Base-by-base conservation (phyloP, 2,113 vertebrate genomes). In the Colaptes auratus region DNA sequence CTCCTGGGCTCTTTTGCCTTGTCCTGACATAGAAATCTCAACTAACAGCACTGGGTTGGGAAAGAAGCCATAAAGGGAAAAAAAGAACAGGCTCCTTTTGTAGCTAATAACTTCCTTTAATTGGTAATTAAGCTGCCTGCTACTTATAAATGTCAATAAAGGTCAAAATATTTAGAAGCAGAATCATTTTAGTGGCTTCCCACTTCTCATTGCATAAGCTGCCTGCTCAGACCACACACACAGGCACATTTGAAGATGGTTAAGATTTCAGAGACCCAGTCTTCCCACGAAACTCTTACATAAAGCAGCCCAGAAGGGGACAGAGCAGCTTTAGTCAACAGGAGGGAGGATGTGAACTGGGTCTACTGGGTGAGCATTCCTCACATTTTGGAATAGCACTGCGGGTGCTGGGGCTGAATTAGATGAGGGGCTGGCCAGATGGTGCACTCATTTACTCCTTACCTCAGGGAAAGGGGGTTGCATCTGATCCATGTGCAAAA, bases 81-180 rank as follows among this genome's bases (percentile, higher is more conserved):
- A 91, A 67, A 78, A 82, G 90, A 96, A 96, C 96, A 96, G 90
- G 73, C 94, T 97, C 73, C 92, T 93, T 97, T 95, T 96, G 95
- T 97, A 92, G 93, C 92, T 96, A 96, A 95, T 94, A 95, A 96
- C 90, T 97, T 96, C 96, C 94, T 95, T 91, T 95, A 95, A 96
- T 95, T 97, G 96, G 86, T 97, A 97, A 96, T 96, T 96, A 95
- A 95, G 94, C 95, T 79, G 95, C 95, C 86, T 95, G 93, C 96
- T 96, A 97, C 94, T 96, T 97, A 96, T 84, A 96, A 97, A 96
- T 95, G 96, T 97, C 96, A 97, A 97, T 96, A 95, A 95, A 97
- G 95, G 95, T 94, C 95, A 96, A 96, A 96, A 96, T 96, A 97
- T 97, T 96, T 97, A 97, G 93, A 94, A 87, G 93, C 93, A 93